Evolutionary conservation across 2,888 invertebrate species (phyloP).

Genomic region (Hirtodrosophila trivittata): DNA sequence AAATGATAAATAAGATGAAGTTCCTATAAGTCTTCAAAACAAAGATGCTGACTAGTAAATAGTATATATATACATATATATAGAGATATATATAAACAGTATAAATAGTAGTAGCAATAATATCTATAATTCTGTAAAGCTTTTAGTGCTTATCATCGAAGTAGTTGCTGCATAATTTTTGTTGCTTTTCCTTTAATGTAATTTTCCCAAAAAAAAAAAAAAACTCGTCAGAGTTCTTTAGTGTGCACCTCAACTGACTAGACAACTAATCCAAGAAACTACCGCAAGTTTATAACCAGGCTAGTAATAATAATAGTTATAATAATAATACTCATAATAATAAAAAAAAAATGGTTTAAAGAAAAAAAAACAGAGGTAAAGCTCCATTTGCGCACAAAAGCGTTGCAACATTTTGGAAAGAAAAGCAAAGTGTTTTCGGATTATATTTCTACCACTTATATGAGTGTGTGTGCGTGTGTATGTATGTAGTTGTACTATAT

Average conservation of each 20-base stretch:
- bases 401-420: constrained; percentile 69
- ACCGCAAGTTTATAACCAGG: constrained; percentile 10
- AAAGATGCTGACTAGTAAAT: too few relatives aligned
- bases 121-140: too few relatives aligned
- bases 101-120: too few relatives aligned
- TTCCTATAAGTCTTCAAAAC: too few relatives aligned
- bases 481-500: constrained; percentile 7
- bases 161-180: constrained; percentile 18
- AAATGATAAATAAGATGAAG: too few relatives aligned
- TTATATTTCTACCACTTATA: constrained; percentile 21
- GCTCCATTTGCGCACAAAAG: constrained; percentile 76
- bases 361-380: constrained; percentile 22
- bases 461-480: constrained; percentile 1
- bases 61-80: too few relatives aligned
- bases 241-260: constrained; percentile 6
- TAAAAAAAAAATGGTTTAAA: constrained; percentile 12
- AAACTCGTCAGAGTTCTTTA: constrained; percentile 17
- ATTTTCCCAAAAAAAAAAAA: background rate
- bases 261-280: background rate
- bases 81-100: too few relatives aligned
- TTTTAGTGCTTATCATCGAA: too few relatives aligned
- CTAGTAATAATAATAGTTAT: constrained; percentile 4
- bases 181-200: too few relatives aligned
- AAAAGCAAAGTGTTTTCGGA: constrained; percentile 60
- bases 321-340: constrained; percentile 3